Percentiles rank a stretch among this genome's conserved stretches.
These are phyloP conservation scores for Steinernema khuongi DNA, from an alignment of 1,140 invertebrate species.

Conservation along the genomic window DNA sequence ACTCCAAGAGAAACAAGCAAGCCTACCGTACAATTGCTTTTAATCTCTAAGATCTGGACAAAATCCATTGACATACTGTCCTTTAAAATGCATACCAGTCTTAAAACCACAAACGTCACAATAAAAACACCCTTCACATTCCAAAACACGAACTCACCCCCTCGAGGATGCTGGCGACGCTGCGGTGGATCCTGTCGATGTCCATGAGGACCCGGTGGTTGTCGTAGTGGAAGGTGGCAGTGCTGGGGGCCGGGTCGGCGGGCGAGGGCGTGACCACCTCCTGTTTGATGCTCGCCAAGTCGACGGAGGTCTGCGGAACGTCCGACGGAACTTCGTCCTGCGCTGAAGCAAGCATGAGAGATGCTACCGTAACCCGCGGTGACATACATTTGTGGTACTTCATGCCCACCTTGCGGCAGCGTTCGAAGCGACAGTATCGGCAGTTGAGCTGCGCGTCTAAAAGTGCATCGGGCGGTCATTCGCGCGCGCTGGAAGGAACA, in stretches of 20 bases:
- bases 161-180: neutral
- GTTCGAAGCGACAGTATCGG: neutral
- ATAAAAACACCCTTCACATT: neutral
- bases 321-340: neutral
- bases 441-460: neutral
- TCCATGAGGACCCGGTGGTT: neutral
- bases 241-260: neutral
- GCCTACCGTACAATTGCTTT: no score
- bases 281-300: neutral
- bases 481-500: neutral
- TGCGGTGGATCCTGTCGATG: neutral
- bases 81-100: no score
- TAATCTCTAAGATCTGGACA: no score
- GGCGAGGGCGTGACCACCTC: constrained; percentile 10
- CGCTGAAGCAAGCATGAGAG: neutral
- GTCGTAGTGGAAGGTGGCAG: neutral
- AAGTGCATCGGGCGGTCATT: neutral
- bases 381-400: constrained; percentile 11
- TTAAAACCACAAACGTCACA: no score
- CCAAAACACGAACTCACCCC: neutral
- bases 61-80: no score
- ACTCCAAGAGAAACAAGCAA: no score
- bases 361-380: neutral
- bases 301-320: neutral
- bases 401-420: neutral